These are phyloP conservation scores for Heliconius congener DNA, from an alignment of 1,140 invertebrate genomes.

Conservation along the genomic window DNA sequence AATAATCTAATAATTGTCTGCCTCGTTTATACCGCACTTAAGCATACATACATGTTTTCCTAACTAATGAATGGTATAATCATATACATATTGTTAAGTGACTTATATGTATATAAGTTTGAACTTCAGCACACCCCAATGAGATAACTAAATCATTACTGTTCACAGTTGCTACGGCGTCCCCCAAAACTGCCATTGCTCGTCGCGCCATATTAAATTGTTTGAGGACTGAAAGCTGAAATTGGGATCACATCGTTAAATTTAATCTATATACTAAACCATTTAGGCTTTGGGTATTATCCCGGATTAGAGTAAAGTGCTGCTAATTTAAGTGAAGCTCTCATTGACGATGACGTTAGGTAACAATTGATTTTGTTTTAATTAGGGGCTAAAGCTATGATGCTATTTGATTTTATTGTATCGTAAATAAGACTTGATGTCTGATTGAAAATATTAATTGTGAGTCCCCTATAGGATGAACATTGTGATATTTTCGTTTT, in stretches of 20 bases:
- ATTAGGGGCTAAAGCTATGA: neutral
- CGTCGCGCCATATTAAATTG: conserved; percentile 44
- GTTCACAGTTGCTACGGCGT: conserved; percentile 20
- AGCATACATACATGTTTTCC: too few species aligned
- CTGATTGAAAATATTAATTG: too few species aligned
- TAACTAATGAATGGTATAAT: neutral
- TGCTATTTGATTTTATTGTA: neutral
- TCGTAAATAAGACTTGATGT: too few species aligned
- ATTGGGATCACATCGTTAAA: conserved; percentile 66
- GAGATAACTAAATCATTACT: conserved; percentile 20
- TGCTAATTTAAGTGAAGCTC: conserved; percentile 43
- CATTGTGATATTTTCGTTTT: too few species aligned
- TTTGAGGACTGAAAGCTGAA: conserved; percentile 51
- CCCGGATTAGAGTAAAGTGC: conserved; percentile 40
- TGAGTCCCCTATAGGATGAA: too few species aligned
- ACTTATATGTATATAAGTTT: neutral
- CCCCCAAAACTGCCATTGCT: conserved; percentile 22
- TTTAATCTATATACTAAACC: conserved; percentile 69
- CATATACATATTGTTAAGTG: neutral
- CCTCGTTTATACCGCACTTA: too few species aligned
- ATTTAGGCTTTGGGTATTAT: conserved; percentile 50
- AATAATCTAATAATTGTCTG: too few species aligned
- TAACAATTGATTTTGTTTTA: conserved; percentile 9
- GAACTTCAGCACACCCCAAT: conserved; percentile 6
- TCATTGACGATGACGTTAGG: conserved; percentile 28